Base-by-base conservation (phyloP, 2,888 invertebrate genomes). In the Drosophila quinaria region DNA sequence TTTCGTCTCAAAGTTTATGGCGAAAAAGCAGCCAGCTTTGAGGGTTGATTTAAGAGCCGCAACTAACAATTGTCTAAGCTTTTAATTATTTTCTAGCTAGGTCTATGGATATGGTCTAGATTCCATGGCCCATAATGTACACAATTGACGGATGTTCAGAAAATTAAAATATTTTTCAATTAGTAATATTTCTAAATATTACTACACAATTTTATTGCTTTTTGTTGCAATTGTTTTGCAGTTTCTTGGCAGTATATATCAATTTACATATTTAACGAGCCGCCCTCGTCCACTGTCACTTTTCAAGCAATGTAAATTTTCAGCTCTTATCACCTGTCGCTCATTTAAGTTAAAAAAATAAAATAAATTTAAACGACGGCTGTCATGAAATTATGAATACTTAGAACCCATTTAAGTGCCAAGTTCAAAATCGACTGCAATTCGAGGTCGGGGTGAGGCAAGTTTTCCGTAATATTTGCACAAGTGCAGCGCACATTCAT, bases 371-470 rank as follows among this genome's bases (percentile, higher is more conserved):
- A 35, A 44, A 37, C 31, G 31, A 44, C 60, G 4, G 1, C 10
- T 22, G 55, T 33, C 59, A 56, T 55, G 33, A 52, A 76, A 70
- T 56, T 66, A 62, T 52, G 55, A 62, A 42, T 50, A 8, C 15
- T 39, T 11, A 50, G 25, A 55, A n/a, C 51, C 42, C 19, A 44
- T 10, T 44, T 31, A 37, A 31, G 8, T 49, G 79, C 58, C 90
- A 89, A 84, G 90, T 84, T 84, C 90, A 89, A 89, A 68, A 71
- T 52, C 64, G 59, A 74, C 42, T 82, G 80, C 80, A 78, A 35
- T 61, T 63, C 60, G 67, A 77, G 69, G 70, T 62, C 46, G 66
- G 50, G 39, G 56, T 55, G 47, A 46, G 41, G 17, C 42, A 50
- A 63, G 41, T 37, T 58, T 66, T 54, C 64, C 76, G 63, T 46